Base-by-base conservation (phyloP, 1,140 invertebrate species). In the Cotesia chilonis region DNA sequence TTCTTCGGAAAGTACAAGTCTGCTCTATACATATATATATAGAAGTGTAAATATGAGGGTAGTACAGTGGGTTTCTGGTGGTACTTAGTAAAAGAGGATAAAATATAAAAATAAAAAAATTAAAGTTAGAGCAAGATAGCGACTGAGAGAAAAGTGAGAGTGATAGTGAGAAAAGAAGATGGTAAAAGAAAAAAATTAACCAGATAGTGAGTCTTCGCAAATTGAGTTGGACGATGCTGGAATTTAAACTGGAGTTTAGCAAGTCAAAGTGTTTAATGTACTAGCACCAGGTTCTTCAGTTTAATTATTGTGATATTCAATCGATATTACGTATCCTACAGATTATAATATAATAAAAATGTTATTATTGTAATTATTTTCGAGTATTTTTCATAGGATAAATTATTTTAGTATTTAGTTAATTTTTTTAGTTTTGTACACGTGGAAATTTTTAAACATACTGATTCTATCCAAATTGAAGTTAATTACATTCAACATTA, bases 211-310 rank as follows among this genome's bases (percentile, higher is more conserved):
- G 76, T 82, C 80, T 76, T 81, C 69, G 80, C 79, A 85, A 84
- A 85, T 85, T 83, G 81, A 85, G 83, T 84, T 83, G 82, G 79
- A 80, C 80, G 73, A 75, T 70, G 71, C 67, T 71, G 74, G 82
- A 86, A 85, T 85, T 84, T 83, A 84, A 85, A 84, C 80, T 86
- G 78, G 84, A 87, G 84, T 86, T 85, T 85, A 83, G 79, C 82
- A 85, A 85, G 83, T 84, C 80, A 83, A 84, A 83, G 78, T 78
- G 75, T 78, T 73, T 82, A 83, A 83, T 84, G 77, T 81, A 77
- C 47, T 51, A 37, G 54, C 20, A 63, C 71, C 70, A 66, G 17
- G 78, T 79, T 68, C 71, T 70, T 68, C 73, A 75, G 70, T 66
- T 76, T 59, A 65, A 61, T 37, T 38, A 65, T 9, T 61, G 68